Evolutionary conservation across 2,888 invertebrate genomes (phyloP).

Genomic region (Labia minor): DNA sequence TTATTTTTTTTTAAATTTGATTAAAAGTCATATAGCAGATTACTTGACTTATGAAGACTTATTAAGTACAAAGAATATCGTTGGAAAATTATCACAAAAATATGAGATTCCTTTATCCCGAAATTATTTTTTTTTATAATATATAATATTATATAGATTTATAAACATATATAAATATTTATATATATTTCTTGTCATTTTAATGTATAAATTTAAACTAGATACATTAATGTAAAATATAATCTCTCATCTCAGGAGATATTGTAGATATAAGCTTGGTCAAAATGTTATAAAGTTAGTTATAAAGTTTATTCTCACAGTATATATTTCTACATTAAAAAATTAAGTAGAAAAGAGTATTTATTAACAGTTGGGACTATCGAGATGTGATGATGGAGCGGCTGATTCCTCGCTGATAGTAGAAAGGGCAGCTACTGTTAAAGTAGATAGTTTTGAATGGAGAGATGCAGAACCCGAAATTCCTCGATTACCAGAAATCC

Average conservation of each 20-base stretch:
- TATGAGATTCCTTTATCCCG: conserved; percentile 2
- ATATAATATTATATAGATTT: too few species aligned
- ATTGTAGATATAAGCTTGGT: too few species aligned
- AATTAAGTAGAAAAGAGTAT: not conserved
- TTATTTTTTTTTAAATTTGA: too few species aligned
- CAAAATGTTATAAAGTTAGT: too few species aligned
- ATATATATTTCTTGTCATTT: too few species aligned
- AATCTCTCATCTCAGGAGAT: too few species aligned
- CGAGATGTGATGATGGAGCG: not conserved
- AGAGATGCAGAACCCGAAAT: not conserved
- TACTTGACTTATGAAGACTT: too few species aligned
- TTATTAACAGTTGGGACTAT: not conserved
- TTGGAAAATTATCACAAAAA: conserved; percentile 6
- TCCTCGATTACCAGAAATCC: conserved; percentile 8
- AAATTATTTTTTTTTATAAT: not conserved
- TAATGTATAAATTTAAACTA: too few species aligned
- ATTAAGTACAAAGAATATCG: not conserved
- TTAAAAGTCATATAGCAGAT: too few species aligned
- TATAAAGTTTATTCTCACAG: not conserved
- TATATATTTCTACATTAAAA: not conserved
- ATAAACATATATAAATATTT: too few species aligned
- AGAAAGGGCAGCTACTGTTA: conserved; percentile 29
- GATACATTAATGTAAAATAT: too few species aligned
- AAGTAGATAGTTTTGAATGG: conserved; percentile 23
- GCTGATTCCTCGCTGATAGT: conserved; percentile 32